A percentile compares a stretch with the other conserved stretches of the same genome.
These are phyloP conservation scores for Exocentrus adspersus DNA, from an alignment of 2,888 invertebrate species.

Conservation along the genomic window DNA sequence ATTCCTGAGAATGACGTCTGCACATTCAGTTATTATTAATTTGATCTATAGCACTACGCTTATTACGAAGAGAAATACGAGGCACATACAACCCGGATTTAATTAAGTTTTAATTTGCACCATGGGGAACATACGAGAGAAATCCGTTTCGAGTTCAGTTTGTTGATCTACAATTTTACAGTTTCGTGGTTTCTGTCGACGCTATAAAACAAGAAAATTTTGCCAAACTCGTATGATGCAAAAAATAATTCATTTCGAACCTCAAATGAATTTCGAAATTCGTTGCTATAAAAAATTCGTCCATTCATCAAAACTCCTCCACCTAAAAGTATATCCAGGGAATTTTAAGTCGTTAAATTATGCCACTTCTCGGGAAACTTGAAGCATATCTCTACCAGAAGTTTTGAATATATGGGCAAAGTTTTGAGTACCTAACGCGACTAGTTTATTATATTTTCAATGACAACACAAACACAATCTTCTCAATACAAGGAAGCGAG, in stretches of 20 bases:
- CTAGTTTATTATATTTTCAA: constrained; percentile 15
- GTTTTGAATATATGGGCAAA: constrained; percentile 9
- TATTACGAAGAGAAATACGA: too few species aligned
- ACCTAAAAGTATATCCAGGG: neutral
- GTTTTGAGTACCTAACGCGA: neutral
- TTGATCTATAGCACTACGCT: too few species aligned
- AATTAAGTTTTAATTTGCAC: too few species aligned
- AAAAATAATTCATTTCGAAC: neutral
- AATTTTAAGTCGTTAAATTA: constrained; percentile 4
- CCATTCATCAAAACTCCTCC: neutral
- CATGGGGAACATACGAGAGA: too few species aligned
- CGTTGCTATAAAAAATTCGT: neutral
- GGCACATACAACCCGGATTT: too few species aligned
- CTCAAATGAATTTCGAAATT: neutral
- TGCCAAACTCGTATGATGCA: too few species aligned
- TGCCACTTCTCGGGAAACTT: neutral
- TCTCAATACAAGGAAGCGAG: neutral
- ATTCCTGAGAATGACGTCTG: too few species aligned
- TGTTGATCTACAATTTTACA: too few species aligned
- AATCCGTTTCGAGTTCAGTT: too few species aligned
- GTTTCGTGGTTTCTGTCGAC: too few species aligned
- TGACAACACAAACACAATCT: constrained; percentile 15
- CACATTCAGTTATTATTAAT: too few species aligned
- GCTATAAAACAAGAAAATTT: too few species aligned
- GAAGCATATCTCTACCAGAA: constrained; percentile 1